Base-by-base conservation (phyloP, 2,888 invertebrate genomes). In the Caenorhabditis afra region DNA sequence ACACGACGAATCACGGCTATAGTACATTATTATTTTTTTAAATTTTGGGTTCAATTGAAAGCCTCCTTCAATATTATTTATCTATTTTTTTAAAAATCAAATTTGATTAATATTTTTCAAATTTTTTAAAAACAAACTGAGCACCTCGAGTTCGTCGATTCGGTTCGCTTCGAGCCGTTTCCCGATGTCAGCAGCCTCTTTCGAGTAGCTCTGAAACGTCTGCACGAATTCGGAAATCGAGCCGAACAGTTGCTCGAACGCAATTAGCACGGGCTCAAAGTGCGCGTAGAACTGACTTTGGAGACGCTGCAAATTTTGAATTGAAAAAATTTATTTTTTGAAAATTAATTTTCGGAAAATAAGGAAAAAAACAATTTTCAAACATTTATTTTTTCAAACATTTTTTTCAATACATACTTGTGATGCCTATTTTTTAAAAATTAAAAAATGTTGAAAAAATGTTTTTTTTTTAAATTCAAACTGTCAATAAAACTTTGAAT, bases 231-330 rank as follows among this genome's bases (percentile, higher is more conserved):
- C 78, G 22, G 81, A 67, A 41, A 85, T 76, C n/a, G 82, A 70
- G 22, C 73, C 59, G 50, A 86, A 82, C 1, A 86, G 55, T 14
- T 81, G 73, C 49, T 84, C 83, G 53, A 85, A 86, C 12, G 77
- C 74, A 14, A 65, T 68, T 14, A 86, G 67, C 14, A 84, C 81
- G 0, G 84, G 75, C 18, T 77, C 78, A 39, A 81, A 82, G 10
- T 64, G 65, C 10, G 74, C 58, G 58, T 84, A 85, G 59, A 85
- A 84, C n/a, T 78, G 66, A 1, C 74, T 70, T 71, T 85, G 81
- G 12, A 84, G 57, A n/a, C 79, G 81, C 74, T 82, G 45, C 41
- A 81, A 79, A n/a, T n/a, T n/a, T n/a, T n/a, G 29, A 29, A 29
- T 7, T 5, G 7, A 29, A 29, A 29, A 29, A 29, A 29, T 7